Evolutionary conservation across 2,888 invertebrate genomes (phyloP).

Genomic region (Sphinx pinastri): DNA sequence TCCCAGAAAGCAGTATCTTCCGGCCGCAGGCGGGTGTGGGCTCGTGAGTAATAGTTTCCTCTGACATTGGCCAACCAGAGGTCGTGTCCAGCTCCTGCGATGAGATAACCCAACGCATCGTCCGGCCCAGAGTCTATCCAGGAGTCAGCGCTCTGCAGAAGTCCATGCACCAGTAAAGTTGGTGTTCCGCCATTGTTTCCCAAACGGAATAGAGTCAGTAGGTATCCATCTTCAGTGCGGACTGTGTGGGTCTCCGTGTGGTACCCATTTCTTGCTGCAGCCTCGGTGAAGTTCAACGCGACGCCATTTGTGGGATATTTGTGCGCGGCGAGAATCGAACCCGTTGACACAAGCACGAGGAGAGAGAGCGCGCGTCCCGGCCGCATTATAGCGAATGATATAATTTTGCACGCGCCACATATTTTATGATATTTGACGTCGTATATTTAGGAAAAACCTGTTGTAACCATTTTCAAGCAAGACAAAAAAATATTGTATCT

Average conservation of each 20-base stretch:
- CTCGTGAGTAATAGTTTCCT: slow-evolving; percentile 67
- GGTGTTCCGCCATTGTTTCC: slow-evolving; percentile 41
- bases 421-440: no score
- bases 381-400: slow-evolving; percentile 1
- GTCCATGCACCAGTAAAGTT: slow-evolving; percentile 67
- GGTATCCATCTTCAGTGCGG: slow-evolving; percentile 64
- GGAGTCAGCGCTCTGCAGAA: slow-evolving; percentile 62
- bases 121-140: slow-evolving; percentile 65
- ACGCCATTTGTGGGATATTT: not conserved
- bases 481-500: no score
- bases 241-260: slow-evolving; percentile 57
- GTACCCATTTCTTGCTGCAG: slow-evolving; percentile 51
- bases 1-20: slow-evolving; percentile 80
- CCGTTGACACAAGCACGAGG: not conserved
- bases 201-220: slow-evolving; percentile 57
- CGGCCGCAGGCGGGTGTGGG: slow-evolving; percentile 70
- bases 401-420: not conserved
- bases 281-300: slow-evolving; percentile 36
- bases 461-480: no score
- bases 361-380: not conserved
- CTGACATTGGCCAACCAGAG: slow-evolving; percentile 44
- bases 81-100: slow-evolving; percentile 45
- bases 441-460: no score
- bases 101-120: slow-evolving; percentile 49
- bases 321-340: no score